Percentiles rank a stretch among this genome's conserved stretches.
These are phyloP conservation scores for Pithys albifrons DNA, from an alignment of 2,113 vertebrate genomes.

Conservation along the genomic window DNA sequence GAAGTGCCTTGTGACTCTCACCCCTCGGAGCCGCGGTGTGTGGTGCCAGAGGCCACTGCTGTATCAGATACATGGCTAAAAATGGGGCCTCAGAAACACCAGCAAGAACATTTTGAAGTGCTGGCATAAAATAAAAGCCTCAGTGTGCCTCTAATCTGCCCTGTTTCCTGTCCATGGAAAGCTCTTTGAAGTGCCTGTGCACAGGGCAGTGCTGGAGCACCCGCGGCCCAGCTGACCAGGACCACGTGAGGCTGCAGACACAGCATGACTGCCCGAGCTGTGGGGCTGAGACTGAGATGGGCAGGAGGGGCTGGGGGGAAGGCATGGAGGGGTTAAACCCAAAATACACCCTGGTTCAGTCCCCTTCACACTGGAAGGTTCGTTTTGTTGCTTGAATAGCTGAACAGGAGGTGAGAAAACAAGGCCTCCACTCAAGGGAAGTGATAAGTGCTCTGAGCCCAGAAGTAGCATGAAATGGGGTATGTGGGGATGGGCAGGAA, in stretches of 20 bases:
- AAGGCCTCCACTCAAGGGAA: not conserved
- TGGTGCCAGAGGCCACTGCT: not conserved
- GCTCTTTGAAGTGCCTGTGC: not conserved
- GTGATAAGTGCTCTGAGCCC: conserved; percentile 16
- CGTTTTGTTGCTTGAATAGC: not conserved
- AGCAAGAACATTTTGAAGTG: not conserved
- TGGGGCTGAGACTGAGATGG: not conserved
- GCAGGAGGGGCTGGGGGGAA: not conserved
- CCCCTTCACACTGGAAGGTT: not conserved
- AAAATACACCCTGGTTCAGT: not conserved
- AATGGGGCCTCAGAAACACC: not conserved
- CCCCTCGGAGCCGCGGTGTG: not conserved
- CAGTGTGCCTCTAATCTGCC: not conserved
- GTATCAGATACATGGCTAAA: not conserved
- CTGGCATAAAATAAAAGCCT: conserved; percentile 34
- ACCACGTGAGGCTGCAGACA: accelerated
- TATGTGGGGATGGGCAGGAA: not conserved
- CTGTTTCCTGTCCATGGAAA: not conserved
- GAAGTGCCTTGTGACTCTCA: conserved; percentile 10
- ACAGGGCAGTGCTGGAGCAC: not conserved
- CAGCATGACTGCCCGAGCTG: not conserved
- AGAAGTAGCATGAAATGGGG: not conserved
- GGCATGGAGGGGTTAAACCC: not conserved
- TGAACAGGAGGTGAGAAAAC: not conserved
- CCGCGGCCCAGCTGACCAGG: not conserved